Base-by-base conservation (phyloP, 2,888 invertebrate genomes). In the Nomada lathburiana region DNA sequence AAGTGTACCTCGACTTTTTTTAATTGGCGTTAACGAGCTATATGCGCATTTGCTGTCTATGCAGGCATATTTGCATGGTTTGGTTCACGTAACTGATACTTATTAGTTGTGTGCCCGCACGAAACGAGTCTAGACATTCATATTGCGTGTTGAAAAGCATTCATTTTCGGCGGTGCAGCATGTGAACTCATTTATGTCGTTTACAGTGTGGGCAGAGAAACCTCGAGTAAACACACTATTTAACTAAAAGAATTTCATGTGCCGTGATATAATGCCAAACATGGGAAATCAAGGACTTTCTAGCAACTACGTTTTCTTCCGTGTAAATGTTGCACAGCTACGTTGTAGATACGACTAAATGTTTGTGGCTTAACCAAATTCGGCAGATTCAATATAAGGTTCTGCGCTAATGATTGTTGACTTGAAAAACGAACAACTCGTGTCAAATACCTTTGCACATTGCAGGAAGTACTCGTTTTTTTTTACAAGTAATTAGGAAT, bases 81-180 rank as follows among this genome's bases (percentile, higher is more conserved):
- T 65, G n/a, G 26, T 53, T 44, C n/a, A 18, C 29, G 18, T 42
- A 55, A 50, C 42, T 55, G 36, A 50, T 42, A 53, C 2, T 2
- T 9, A 1, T 10, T 50, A 9, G 16, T 57, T 57, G 42, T 36
- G 2, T 36, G 7, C 42, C 47, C 4, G 60, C 20, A 70, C 20
- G 18, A 29, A 75, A 23, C 29, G 18, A 62, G 53, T 60, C n/a
- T 3, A 16, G 7, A 20, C 20, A 47, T 29, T 20, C 13, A 3
- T 18, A 44, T 78, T 2, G 60, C 52, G 36, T 42, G 53, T 78
- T n/a, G 36, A 36, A 67, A 67, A 50, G 18, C 10, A 29, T 10
- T 36, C 13, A 13, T 59, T 20, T 7, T n/a, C 7, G 36, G 9
- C 2, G 20, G 23, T 13, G 53, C 52, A 62, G 42, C 13, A 16